These are phyloP conservation scores for Mylabris sibirica DNA, from an alignment of 2,888 invertebrate genomes.

Conservation along the genomic window DNA sequence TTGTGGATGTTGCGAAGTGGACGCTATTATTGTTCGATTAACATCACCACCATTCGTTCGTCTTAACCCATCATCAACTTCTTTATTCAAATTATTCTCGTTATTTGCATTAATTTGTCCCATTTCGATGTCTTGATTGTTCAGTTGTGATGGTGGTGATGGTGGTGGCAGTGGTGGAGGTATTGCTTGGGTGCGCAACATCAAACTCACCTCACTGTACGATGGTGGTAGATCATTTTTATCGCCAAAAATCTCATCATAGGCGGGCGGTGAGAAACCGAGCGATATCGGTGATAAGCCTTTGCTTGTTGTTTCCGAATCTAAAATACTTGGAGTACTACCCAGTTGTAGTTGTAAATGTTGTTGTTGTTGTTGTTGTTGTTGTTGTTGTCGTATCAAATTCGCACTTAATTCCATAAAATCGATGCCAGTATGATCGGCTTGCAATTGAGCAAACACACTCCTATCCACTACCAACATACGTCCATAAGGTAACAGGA, in stretches of 20 bases:
- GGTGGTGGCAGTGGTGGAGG: neutral
- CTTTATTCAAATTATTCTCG: conserved; percentile 36
- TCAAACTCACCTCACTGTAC: conserved; percentile 57
- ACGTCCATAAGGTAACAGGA: conserved; percentile 65
- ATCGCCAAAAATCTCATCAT: conserved; percentile 64
- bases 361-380: conserved; percentile 13
- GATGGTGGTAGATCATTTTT: conserved; percentile 57
- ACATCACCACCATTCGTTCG: conserved; percentile 16
- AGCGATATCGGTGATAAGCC: conserved; percentile 62
- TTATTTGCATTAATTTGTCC: conserved; percentile 24
- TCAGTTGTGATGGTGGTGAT: neutral
- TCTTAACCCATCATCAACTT: conserved; percentile 25
- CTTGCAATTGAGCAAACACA: conserved; percentile 64
- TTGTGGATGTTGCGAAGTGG: conserved; percentile 18
- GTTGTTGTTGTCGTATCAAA: conserved; percentile 56
- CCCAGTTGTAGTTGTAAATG: conserved; percentile 41
- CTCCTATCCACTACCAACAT: conserved; percentile 66
- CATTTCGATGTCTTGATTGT: neutral
- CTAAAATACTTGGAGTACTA: conserved; percentile 62
- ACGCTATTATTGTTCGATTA: conserved; percentile 7
- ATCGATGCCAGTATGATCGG: conserved; percentile 61
- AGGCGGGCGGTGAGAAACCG: conserved; percentile 64
- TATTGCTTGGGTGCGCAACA: conserved; percentile 37
- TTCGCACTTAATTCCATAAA: conserved; percentile 65
- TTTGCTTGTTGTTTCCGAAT: conserved; percentile 65